A percentile compares a stretch with the other conserved stretches of the same genome.
Conservation (phyloP, 2,113 vertebrate genomes). For the Anhinga rufa region DNA sequence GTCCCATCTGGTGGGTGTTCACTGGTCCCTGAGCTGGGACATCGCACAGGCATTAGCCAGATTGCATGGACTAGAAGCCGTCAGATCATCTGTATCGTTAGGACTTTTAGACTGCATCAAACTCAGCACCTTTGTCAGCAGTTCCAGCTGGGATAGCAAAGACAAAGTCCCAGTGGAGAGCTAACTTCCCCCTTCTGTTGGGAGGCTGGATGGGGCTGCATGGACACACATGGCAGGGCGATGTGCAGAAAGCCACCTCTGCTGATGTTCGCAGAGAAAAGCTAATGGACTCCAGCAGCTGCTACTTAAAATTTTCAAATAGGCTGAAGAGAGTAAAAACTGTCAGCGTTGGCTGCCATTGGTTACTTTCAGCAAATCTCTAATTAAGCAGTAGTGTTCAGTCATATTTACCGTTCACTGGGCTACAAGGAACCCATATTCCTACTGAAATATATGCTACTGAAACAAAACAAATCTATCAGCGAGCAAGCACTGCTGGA, state of each 20-base stretch:
- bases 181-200: neutral
- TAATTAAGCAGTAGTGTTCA: neutral
- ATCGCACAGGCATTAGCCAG: neutral
- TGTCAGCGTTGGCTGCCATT: neutral
- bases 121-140: neutral
- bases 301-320: neutral
- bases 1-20: neutral
- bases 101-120: neutral
- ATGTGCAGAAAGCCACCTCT: neutral
- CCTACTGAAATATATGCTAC: conserved; percentile 25
- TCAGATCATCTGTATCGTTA: neutral
- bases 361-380: neutral
- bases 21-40: neutral
- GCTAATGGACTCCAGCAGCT: neutral
- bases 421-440: neutral
- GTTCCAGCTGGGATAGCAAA: neutral
- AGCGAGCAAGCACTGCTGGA: conserved; percentile 34
- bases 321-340: neutral
- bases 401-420: neutral
- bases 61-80: neutral
- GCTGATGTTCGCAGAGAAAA: neutral
- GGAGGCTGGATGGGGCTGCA: neutral
- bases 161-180: neutral
- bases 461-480: conserved; percentile 65
- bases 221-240: neutral